A percentile compares a stretch with the other conserved stretches of the same genome.
phyloP scores from a whole-genome alignment of 1,140 invertebrate species.

The Semibalanus balanoides region DNA sequence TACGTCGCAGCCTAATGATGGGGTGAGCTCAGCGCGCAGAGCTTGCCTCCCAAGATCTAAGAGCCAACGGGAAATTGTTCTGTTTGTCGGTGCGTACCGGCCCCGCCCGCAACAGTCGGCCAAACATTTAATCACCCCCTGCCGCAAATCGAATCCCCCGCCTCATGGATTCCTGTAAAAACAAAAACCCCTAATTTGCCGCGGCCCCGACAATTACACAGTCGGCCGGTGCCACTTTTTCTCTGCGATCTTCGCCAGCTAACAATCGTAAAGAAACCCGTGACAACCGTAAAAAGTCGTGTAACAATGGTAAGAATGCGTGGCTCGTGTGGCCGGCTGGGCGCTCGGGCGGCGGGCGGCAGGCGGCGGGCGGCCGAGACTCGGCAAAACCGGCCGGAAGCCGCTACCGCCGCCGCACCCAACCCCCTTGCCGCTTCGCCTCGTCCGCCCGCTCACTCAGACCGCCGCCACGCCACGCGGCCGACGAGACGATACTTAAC shows the following conservation, averaged over 20 bases:
- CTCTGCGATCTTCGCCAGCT: not conserved
- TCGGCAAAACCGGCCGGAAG: not conserved
- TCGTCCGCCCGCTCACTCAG: too few species aligned
- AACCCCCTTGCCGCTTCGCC: not conserved
- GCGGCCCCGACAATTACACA: not conserved
- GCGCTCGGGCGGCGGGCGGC: too few species aligned
- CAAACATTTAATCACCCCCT: not conserved
- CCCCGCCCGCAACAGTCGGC: conserved; percentile 1
- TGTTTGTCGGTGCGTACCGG: not conserved
- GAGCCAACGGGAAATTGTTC: not conserved
- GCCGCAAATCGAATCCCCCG: not conserved
- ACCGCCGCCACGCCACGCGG: too few species aligned
- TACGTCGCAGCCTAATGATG: not conserved
- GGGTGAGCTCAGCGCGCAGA: not conserved
- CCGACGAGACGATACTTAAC: too few species aligned
- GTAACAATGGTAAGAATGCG: not conserved
- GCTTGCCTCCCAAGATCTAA: not conserved
- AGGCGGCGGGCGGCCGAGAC: too few species aligned
- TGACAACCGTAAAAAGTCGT: not conserved
- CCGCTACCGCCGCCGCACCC: too few species aligned
- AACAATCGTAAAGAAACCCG: conserved; percentile 2
- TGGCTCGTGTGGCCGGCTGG: not conserved
- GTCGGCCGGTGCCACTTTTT: not conserved
- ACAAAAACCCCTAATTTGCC: not conserved
- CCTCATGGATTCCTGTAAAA: conserved; percentile 2